Base-by-base conservation (phyloP, 2,888 invertebrate species). In the Amiota mariae region DNA sequence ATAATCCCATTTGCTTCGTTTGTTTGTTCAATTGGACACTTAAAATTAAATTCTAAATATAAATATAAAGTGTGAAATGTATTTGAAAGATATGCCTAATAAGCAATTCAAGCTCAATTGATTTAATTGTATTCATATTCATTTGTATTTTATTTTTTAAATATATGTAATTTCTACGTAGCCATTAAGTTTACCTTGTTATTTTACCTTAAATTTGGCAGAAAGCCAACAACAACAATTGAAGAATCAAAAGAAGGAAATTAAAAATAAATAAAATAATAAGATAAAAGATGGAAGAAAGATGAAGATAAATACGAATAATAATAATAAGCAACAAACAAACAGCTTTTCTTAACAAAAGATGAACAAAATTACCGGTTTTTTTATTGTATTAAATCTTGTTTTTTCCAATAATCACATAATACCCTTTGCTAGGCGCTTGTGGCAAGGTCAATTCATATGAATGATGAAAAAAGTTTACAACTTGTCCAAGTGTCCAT, bases 91-190 rank as follows among this genome's bases (percentile, higher is more conserved):
- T 68, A 20, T 15, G 67, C 49, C 12, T 36, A 63, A 63, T 63
- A 46, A 63, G 63, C 63, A 48, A 68, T 68, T 54, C 67, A 68
- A 54, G 67, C 67, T 68, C 51, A 54, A 68, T 54, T 68, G 36
- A 18, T 68, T 54, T 66, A 15, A 48, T 66, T 66, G 63, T 66
- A 12, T 24, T 24, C 1, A 3, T 54, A 12, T n/a, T 54, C n/a
- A 54, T 54, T 54, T n/a, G 51, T 51, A n/a, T 51, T 13, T 51
- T 51, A 24, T 24, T 2, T 24, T 24, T 24, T 24, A 57, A 1
- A 18, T 59, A 8, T 15, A n/a, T 1, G 1, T 15, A 15, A 1
- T 59, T 59, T 18, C 11, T 15, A 8, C 1, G 6, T 57, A 20
- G 54, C 54, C 15, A 15, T 20, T 57, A 24, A 24, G 24, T 59